Evolutionary conservation across 2,113 vertebrate species (phyloP), one percentile per base, ranked within the genome.

Genomic region (Noctilio leporinus): DNA sequence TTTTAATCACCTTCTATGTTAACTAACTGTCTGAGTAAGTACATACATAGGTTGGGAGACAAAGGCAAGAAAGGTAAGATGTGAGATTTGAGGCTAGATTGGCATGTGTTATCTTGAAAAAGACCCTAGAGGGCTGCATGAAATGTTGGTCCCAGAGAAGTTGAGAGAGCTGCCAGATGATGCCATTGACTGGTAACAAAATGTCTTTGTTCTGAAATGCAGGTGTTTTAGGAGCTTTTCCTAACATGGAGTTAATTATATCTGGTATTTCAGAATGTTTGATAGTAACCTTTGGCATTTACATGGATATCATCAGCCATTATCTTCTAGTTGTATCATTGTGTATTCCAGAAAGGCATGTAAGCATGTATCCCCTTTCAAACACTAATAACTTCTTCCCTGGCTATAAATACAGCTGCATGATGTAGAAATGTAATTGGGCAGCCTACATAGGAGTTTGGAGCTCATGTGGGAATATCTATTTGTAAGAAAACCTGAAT

Each of bases 401-500:
- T 94, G 77, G 62, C 91, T 92, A 72, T 96, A 91, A 96, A 97
- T 95, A 82, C 89, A 92, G 93, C 89, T 64, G 80, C 38, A 20
- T 70, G 76, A 64, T 77, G 49, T 76, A 62, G 57, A 90, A 93
- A 94, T 96, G 92, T 97, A 97, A 97, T 93, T 95, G 93, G 93
- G 70, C 84, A 95, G 87, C 77, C 87, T 82, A 4, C 82, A 73
- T 24, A 76, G 92, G 89, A 95, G 86, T 90, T 85, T 84, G 94
- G 77, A 76, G 94, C 73, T 96, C 96, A 59, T 92, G 45, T 75
- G 96, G 90, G 96, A 96, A 88, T 89, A 96, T 83, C 96, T 96
- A 19, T 97, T 97, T 97, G 97, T 96, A 91, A 92, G 47, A 89
- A 93, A 96, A 86, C 38, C 82, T 97, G 96, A 97, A 97, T 97